Conservation (phyloP, 2,888 invertebrate species). For the Drosophila helvetica region DNA sequence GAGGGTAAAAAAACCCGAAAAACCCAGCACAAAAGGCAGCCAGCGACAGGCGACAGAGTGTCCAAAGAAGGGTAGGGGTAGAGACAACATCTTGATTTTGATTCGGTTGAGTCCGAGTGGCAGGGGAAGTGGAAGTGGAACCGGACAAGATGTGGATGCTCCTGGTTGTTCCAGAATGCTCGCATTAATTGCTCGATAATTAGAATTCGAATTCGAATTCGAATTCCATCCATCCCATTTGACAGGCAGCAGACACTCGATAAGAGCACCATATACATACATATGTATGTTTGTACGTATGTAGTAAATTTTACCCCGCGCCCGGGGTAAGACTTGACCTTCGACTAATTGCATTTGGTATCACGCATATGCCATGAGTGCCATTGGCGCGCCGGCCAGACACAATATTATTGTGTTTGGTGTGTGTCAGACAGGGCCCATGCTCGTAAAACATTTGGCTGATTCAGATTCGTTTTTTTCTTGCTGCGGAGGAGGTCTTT, state of each 20-base stretch:
- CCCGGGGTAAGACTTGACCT: constrained; percentile 8
- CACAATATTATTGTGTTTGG: constrained; percentile 11
- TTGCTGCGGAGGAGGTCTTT: constrained; percentile 8
- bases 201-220: constrained; percentile 50
- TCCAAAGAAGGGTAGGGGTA: constrained; percentile 5
- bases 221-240: constrained; percentile 25
- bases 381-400: constrained; percentile 16
- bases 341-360: constrained; percentile 33
- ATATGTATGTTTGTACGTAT: too few species aligned
- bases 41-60: constrained; percentile 33
- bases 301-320: too few species aligned
- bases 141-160: not conserved
- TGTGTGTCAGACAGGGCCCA: constrained; percentile 15
- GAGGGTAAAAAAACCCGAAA: constrained; percentile 44
- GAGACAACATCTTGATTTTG: not conserved
- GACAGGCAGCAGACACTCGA: constrained; percentile 44
- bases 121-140: not conserved
- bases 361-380: constrained; percentile 34
- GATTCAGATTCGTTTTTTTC: constrained; percentile 5
- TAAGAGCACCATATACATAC: constrained; percentile 21
- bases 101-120: too few species aligned
- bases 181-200: constrained; percentile 66
- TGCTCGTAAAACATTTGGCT: constrained; percentile 13
- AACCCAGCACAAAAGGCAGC: constrained; percentile 31
- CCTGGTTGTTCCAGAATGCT: not conserved